Evolutionary conservation across 2,888 invertebrate species (phyloP), one percentile per base, ranked within the genome.

Genomic region (Dasysyrphus tricinctus): DNA sequence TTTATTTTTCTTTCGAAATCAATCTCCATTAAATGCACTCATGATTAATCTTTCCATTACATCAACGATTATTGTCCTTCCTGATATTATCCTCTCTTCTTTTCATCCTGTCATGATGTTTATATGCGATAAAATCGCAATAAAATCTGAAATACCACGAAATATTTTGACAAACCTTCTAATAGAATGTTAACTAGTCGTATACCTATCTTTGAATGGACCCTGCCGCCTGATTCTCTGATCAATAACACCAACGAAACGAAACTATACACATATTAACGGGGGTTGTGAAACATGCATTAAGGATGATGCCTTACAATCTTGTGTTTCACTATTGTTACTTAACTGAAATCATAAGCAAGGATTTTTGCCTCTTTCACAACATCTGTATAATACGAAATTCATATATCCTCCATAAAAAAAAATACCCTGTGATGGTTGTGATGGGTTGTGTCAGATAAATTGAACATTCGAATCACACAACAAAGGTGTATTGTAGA

Each of bases 151-250:
- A 49, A 37, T 57, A 24, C 37, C 51, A 59, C 29, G 76, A 76
- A 76, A 72, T 84, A 80, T 84, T 84, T 84, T 80, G 84, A 84
- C 84, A 84, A 84, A 72, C 76, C 67, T 80, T 51, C 72, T 84
- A 84, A 84, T 80, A 76, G 70, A 76, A 72, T 72, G 80, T 67
- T 84, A 76, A 84, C 80, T 84, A 75, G 79, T 69, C 39, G 57
- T 79, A 83, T 83, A 57, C 34, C 3, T 14, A 24, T 39, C 39
- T 39, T 59, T 59, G 39, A 59, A 39, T 39, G 39, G 42, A 24
- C 61, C 39, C 61, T 24, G 24, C 24, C 24, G 24, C 24, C 24
- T 42, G 19, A 19, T 12, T 59, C 16, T 19, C 24, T 61, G 19
- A 61, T 61, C 61, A 39, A 24, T 47, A 16, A 16, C 16, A 19